Base-by-base conservation (phyloP, 2,888 invertebrate genomes). In the Lasioglossum zephyrum region DNA sequence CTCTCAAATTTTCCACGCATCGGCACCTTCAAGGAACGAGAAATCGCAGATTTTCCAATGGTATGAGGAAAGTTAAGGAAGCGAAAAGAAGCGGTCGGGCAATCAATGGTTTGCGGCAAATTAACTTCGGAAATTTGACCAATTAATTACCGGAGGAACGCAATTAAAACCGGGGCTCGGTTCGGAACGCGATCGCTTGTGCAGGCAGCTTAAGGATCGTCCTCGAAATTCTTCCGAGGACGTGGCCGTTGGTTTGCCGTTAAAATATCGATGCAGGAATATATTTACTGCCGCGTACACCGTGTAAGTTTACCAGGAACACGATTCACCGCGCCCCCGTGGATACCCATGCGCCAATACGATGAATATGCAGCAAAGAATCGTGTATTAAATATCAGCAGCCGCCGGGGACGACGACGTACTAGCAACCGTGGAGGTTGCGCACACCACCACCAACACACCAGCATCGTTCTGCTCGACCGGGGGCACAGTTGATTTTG, bases 361-460 rank as follows among this genome's bases (percentile, higher is more conserved):
- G 92, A 92, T 88, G 91, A 92, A 92, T 92, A 91, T 88, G 91
- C 92, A 86, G 87, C 78, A 81, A 84, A 87, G 90, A 89, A 89
- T 91, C 89, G 90, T 91, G 92, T 91, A 91, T 92, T 91, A 91
- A 90, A 91, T 91, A 92, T 92, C 92, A 91, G 91, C 89, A 91
- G 89, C 88, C 88, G 86, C 85, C 89, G 79, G 16, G 87, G 72
- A 88, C 87, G 89, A 84, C 85, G 85, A 81, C 87, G 73, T 80
- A 82, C 81, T 85, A 86, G 89, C 82, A 87, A 79, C 82, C 81
- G 83, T 81, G 57, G 82, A 31, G 63, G 53, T n/a, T 53, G 22
- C 53, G 1, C 53, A 53, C 53, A 53, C 53, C 53, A 53, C 53
- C 53, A 53, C n/a, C n/a, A 53, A 8, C 22, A 53, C 49, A 3